These are phyloP conservation scores for Oxyteleia sp. DNA, from an alignment of 2,888 invertebrate species.

Conservation along the genomic window DNA sequence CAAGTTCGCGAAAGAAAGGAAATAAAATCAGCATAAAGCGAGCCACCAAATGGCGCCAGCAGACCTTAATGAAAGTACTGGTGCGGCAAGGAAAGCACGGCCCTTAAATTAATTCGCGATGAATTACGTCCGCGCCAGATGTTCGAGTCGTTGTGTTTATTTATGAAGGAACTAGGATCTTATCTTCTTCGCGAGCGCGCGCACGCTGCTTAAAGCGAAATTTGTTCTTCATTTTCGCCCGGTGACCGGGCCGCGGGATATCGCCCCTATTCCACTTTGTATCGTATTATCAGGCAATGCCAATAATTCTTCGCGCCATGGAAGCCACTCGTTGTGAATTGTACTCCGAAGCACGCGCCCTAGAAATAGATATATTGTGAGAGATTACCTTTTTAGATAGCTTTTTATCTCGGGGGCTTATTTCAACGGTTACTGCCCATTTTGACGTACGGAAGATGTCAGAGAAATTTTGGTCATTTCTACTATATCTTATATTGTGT, in stretches of 20 bases:
- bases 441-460: constrained; percentile 52
- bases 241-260: constrained; percentile 55
- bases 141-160: constrained; percentile 87
- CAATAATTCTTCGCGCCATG: constrained; percentile 60
- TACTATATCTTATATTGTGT: constrained; percentile 2
- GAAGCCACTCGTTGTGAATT: constrained; percentile 53
- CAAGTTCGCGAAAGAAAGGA: constrained; percentile 86
- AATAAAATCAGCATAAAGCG: constrained; percentile 87
- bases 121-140: constrained; percentile 88
- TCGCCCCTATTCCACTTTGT: constrained; percentile 57
- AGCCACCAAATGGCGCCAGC: constrained; percentile 87
- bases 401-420: constrained; percentile 59
- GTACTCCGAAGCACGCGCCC: constrained; percentile 48
- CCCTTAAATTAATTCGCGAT: constrained; percentile 88
- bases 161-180: constrained; percentile 87
- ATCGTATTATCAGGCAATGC: constrained; percentile 65
- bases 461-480: constrained; percentile 25
- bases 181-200: constrained; percentile 65
- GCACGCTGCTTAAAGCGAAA: constrained; percentile 51
- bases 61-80: constrained; percentile 87
- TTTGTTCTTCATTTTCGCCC: constrained; percentile 64
- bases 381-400: constrained; percentile 60
- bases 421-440: constrained; percentile 31
- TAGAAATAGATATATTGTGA: constrained; percentile 62
- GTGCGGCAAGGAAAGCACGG: constrained; percentile 81